Evolutionary conservation across 1,140 invertebrate genomes (phyloP).

Genomic region (Cyrtorhinus lividipennis): DNA sequence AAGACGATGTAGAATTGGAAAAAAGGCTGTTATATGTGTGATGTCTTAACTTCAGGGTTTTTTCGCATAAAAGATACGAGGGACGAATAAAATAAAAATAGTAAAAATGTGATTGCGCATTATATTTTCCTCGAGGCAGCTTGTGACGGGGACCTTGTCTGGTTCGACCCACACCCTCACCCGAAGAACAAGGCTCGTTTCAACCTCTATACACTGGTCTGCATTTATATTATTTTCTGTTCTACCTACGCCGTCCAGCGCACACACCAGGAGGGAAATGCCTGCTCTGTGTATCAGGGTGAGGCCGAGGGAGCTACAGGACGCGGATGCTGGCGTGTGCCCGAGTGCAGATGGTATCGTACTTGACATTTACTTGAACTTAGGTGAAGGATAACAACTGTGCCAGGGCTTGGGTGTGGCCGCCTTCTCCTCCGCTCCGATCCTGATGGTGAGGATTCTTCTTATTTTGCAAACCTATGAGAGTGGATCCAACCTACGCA

Average conservation of each 20-base stretch:
- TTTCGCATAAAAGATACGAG: too few species aligned
- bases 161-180: too few species aligned
- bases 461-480: constrained; percentile 10
- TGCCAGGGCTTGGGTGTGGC: background rate
- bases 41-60: too few species aligned
- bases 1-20: too few species aligned
- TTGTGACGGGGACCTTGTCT: too few species aligned
- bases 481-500: background rate
- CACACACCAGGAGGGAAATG: too few species aligned
- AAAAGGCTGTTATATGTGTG: too few species aligned
- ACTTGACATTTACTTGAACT: constrained; percentile 10
- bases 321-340: constrained; percentile 7
- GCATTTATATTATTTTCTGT: background rate
- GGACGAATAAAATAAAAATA: too few species aligned
- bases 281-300: background rate
- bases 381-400: constrained; percentile 7
- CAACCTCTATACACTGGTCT: background rate
- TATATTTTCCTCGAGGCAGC: too few species aligned
- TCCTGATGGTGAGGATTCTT: background rate
- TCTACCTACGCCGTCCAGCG: too few species aligned
- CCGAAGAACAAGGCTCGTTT: background rate
- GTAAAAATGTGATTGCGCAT: too few species aligned
- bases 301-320: background rate
- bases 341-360: constrained; percentile 5
- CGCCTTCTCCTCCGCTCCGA: background rate